phyloP scores from a whole-genome alignment of 2,888 invertebrate species.

The Nomada fabriciana region DNA sequence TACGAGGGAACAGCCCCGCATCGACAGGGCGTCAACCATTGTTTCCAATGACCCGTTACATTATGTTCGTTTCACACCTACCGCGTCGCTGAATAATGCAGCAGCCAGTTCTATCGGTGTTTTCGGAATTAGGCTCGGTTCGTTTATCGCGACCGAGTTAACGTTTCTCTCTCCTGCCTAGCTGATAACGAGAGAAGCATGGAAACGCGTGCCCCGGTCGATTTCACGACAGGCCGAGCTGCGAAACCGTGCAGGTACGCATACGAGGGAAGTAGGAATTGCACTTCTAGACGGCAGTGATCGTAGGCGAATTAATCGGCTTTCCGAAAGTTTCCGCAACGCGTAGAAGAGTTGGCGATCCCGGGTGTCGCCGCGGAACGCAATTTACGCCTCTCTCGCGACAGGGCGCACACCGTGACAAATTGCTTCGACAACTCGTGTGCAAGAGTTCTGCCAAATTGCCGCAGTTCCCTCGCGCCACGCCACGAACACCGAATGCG shows the following conservation, averaged over 20 bases:
- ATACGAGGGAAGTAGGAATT: neutral
- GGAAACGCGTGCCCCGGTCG: too few relatives aligned
- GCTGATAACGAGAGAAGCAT: neutral
- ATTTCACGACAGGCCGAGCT: slow-evolving; percentile 8
- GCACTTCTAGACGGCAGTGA: neutral
- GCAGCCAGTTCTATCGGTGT: neutral
- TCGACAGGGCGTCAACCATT: slow-evolving; percentile 33
- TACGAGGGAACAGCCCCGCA: neutral
- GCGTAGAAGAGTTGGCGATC: neutral
- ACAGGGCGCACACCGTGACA: neutral
- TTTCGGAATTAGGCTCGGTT: neutral
- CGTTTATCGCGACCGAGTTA: slow-evolving; percentile 1
- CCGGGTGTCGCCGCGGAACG: neutral
- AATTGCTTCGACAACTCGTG: slow-evolving; percentile 29
- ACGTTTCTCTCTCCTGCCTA: neutral
- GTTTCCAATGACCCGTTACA: slow-evolving; percentile 41
- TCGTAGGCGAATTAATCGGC: slow-evolving; percentile 32
- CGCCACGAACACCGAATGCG: neutral
- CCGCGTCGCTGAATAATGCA: slow-evolving; percentile 13
- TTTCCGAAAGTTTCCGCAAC: slow-evolving; percentile 9
- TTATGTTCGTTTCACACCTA: slow-evolving; percentile 29
- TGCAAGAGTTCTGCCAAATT: neutral
- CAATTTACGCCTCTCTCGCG: slow-evolving; percentile 10
- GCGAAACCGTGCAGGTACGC: slow-evolving; percentile 19
- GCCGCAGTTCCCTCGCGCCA: neutral